These are phyloP conservation scores for Ophion obscuratus DNA, from an alignment of 2,888 invertebrate genomes.

Conservation along the genomic window DNA sequence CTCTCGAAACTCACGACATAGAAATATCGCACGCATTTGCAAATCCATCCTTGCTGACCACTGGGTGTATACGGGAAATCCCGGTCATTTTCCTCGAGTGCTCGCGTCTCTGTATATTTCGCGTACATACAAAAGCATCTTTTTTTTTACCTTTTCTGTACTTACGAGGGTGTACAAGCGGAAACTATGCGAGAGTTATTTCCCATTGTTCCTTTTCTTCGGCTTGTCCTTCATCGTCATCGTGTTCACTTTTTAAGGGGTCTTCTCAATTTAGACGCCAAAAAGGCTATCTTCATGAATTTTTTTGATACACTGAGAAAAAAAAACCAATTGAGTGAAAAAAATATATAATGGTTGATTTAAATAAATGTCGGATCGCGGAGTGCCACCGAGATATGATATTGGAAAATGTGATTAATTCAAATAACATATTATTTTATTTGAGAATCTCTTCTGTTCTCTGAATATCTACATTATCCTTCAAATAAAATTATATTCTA, in stretches of 20 bases:
- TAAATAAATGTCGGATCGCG: too few species aligned
- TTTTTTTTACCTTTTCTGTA: slow-evolving; percentile 7
- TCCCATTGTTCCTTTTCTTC: slow-evolving; percentile 47
- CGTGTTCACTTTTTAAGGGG: slow-evolving; percentile 1
- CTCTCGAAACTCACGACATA: slow-evolving; percentile 10
- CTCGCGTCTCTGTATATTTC: slow-evolving; percentile 25
- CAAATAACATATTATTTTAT: too few species aligned
- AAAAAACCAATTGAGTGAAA: too few species aligned
- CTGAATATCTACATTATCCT: too few species aligned
- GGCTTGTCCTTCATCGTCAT: slow-evolving; percentile 3
- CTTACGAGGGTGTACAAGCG: not conserved
- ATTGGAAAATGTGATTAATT: too few species aligned
- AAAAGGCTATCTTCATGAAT: too few species aligned
- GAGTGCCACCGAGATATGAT: too few species aligned
- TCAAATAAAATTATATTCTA: too few species aligned
- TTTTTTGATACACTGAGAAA: too few species aligned
- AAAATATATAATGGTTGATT: too few species aligned
- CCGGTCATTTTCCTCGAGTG: slow-evolving; percentile 27
- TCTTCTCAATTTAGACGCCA: too few species aligned
- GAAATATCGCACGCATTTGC: slow-evolving; percentile 31
- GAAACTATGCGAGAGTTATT: slow-evolving; percentile 26
- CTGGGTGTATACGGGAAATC: slow-evolving; percentile 17
- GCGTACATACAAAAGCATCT: slow-evolving; percentile 11
- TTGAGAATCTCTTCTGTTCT: too few species aligned
- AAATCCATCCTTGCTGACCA: slow-evolving; percentile 48